These are phyloP conservation scores for Strigops habroptila DNA, from an alignment of 2,113 vertebrate species.

Conservation along the genomic window DNA sequence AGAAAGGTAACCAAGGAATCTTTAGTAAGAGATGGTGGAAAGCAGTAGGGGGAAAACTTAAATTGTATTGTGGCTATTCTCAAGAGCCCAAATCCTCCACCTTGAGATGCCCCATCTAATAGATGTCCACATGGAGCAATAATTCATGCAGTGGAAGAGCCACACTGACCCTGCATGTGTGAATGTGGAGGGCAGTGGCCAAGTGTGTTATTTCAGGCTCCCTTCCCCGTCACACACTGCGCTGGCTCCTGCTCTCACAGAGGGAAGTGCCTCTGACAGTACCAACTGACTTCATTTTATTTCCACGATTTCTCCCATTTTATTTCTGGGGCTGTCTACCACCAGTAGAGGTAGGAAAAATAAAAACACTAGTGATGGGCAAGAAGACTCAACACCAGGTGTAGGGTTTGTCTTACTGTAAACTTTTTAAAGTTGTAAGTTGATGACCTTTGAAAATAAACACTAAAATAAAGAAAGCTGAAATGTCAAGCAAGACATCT, in stretches of 20 bases:
- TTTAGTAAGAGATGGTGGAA: neutral
- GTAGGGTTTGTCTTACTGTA: neutral
- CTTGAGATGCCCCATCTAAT: neutral
- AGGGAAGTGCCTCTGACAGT: neutral
- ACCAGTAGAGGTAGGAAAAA: neutral
- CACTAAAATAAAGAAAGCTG: constrained; percentile 1
- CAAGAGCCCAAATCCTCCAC: neutral
- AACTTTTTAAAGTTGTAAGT: neutral
- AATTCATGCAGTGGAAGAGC: neutral
- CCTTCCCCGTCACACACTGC: neutral
- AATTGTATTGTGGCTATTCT: neutral
- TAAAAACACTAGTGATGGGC: neutral
- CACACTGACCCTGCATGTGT: neutral
- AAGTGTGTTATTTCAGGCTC: neutral
- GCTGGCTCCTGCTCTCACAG: neutral
- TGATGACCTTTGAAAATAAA: constrained; percentile 35
- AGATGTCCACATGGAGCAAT: neutral
- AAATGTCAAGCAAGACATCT: constrained; percentile 60
- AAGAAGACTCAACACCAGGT: neutral
- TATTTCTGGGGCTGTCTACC: neutral
- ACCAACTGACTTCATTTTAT: neutral
- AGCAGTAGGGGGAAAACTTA: neutral
- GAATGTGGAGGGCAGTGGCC: neutral
- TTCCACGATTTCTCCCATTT: neutral
- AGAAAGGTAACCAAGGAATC: neutral